phyloP scores from a whole-genome alignment of 2,888 invertebrate genomes.

The Litoditis marina region DNA sequence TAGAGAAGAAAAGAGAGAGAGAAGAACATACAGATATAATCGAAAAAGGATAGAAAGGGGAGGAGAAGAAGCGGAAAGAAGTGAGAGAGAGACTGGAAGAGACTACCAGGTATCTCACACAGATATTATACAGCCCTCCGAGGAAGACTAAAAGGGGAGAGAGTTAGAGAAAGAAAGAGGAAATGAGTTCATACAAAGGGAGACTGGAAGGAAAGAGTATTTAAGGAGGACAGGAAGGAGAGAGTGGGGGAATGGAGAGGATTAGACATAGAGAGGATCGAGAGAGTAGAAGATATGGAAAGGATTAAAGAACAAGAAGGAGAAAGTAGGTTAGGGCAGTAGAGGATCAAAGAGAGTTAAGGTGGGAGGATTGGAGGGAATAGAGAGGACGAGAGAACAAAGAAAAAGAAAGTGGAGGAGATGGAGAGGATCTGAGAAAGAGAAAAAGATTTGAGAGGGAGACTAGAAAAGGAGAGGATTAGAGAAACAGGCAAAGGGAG shows the following conservation, averaged over 20 bases:
- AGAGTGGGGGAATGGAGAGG: neutral
- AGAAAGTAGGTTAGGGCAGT: neutral
- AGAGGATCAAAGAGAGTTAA: neutral
- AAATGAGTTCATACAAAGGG: neutral
- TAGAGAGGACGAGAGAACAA: neutral
- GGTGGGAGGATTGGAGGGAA: neutral
- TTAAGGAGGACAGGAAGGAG: neutral
- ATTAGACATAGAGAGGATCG: neutral
- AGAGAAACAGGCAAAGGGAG: neutral
- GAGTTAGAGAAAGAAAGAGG: neutral
- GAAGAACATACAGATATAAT: no score
- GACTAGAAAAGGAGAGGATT: no score
- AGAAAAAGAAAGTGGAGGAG: constrained; percentile 1
- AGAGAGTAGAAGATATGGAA: neutral
- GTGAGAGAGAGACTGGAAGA: constrained; percentile 9
- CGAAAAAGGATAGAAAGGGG: no score
- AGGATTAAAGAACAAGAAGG: neutral
- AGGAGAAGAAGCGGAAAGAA: neutral
- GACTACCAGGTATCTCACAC: constrained; percentile 35
- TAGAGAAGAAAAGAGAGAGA: no score
- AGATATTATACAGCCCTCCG: constrained; percentile 14
- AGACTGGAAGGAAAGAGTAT: neutral
- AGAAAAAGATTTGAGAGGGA: neutral
- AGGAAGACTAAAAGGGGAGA: constrained; percentile 1
- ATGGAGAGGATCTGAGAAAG: neutral